A percentile compares a stretch with the other conserved stretches of the same genome.
Evolutionary conservation across 2,797 vertebrate species (phyloP).

Genomic region (Argya squamiceps): DNA sequence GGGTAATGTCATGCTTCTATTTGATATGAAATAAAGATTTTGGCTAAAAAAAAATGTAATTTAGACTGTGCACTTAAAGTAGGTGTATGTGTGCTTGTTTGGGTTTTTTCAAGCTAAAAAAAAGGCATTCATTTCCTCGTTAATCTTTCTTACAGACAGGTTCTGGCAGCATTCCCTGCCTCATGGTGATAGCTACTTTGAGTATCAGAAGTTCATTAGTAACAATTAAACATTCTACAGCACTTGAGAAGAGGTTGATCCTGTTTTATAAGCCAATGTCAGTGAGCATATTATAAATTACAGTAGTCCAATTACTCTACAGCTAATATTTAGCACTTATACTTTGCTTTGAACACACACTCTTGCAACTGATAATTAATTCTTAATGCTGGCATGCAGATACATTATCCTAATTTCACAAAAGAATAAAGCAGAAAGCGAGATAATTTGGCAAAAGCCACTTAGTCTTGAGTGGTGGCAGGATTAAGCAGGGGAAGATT

Average conservation of each 20-base stretch:
- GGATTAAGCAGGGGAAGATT: background rate
- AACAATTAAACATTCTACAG: constrained; percentile 43
- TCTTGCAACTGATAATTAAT: constrained; percentile 24
- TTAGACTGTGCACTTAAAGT: background rate
- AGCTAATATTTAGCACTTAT: constrained; percentile 30
- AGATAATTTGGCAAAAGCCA: background rate
- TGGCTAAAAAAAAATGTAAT: background rate
- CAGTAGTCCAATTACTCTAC: constrained; percentile 18
- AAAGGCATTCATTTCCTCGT: background rate
- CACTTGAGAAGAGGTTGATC: constrained; percentile 19
- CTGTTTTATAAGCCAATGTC: constrained; percentile 4
- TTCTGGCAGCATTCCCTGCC: constrained; percentile 36
- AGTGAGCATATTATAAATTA: constrained; percentile 15
- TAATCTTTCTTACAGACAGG: background rate
- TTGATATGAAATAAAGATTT: background rate
- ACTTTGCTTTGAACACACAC: constrained; percentile 10
- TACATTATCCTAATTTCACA: constrained; percentile 13
- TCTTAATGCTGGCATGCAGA: background rate
- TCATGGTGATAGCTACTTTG: background rate
- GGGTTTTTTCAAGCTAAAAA: background rate
- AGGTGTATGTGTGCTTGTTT: background rate
- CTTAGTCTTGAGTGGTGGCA: background rate
- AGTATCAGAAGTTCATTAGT: constrained; percentile 34
- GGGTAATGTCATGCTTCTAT: background rate
- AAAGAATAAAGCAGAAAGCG: background rate